A percentile compares a stretch with the other conserved stretches of the same genome.
Evolutionary conservation across 2,113 vertebrate species (phyloP).

Genomic region (Copsychus sechellarum): DNA sequence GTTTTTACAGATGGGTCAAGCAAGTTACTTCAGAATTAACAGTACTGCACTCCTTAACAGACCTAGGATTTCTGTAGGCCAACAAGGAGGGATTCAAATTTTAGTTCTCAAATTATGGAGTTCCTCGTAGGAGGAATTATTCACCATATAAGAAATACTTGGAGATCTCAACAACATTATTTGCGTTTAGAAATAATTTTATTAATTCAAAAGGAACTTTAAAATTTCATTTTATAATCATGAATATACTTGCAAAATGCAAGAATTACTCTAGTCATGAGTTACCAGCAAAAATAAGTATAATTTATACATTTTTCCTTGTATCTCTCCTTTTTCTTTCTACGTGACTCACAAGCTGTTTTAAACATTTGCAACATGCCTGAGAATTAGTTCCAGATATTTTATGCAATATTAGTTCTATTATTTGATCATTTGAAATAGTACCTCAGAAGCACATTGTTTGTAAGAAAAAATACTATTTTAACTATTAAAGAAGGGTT

Average conservation of each 20-base stretch:
- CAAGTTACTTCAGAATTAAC: background rate
- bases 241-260: background rate
- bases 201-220: background rate
- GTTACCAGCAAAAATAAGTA: background rate
- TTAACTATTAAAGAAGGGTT: background rate
- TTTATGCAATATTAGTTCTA: background rate
- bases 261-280: background rate
- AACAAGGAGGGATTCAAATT: background rate
- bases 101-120: background rate
- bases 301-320: background rate
- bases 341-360: background rate
- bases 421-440: background rate
- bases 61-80: background rate
- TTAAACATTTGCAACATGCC: slow-evolving; percentile 9
- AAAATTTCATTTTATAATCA: background rate
- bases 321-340: background rate
- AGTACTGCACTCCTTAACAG: background rate
- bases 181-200: background rate
- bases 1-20: background rate
- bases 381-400: slow-evolving; percentile 63
- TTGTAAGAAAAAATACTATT: background rate
- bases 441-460: background rate
- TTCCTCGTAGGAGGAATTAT: background rate
- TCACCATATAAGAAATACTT: background rate
- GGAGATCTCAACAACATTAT: background rate